Evolutionary conservation across 1,140 invertebrate genomes (phyloP).

Genomic region (Limonius californicus): DNA sequence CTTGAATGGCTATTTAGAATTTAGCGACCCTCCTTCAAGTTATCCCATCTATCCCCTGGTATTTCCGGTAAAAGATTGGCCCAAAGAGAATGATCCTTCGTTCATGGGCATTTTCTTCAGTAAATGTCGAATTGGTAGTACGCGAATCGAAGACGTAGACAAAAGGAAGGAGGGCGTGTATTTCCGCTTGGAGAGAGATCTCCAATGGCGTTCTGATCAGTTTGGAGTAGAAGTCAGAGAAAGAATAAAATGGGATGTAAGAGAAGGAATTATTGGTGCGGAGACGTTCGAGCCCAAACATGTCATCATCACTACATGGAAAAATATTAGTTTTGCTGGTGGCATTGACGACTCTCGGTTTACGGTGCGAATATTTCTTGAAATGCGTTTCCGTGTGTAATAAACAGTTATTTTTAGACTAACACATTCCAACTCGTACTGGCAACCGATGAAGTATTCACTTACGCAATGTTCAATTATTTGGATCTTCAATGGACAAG

Average conservation of each 20-base stretch:
- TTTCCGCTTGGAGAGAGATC: constrained; percentile 66
- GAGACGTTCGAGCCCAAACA: constrained; percentile 88
- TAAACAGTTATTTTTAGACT: constrained; percentile 66
- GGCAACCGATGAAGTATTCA: constrained; percentile 89
- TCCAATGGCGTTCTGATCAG: constrained; percentile 71
- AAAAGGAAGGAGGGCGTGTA: constrained; percentile 70
- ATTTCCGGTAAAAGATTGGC: constrained; percentile 84
- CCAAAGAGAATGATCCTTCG: constrained; percentile 78
- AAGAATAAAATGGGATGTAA: constrained; percentile 82
- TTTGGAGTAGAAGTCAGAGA: constrained; percentile 84
- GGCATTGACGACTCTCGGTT: constrained; percentile 71
- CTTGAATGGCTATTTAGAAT: constrained; percentile 83
- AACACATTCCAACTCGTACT: constrained; percentile 94
- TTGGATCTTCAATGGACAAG: constrained; percentile 83
- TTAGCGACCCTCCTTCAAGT: constrained; percentile 85
- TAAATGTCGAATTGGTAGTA: constrained; percentile 53
- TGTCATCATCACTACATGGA: constrained; percentile 90
- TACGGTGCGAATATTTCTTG: not conserved
- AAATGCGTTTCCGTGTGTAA: constrained; percentile 6
- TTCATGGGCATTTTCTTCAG: constrained; percentile 79
- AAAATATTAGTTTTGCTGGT: constrained; percentile 89
- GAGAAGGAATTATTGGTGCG: constrained; percentile 85
- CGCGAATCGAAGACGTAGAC: constrained; percentile 53
- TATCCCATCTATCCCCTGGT: constrained; percentile 72
- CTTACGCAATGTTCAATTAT: constrained; percentile 94